Percentiles rank a stretch among this genome's conserved stretches.
Conservation (phyloP, 1,140 invertebrate genomes). For the Trichoplusia ni region DNA sequence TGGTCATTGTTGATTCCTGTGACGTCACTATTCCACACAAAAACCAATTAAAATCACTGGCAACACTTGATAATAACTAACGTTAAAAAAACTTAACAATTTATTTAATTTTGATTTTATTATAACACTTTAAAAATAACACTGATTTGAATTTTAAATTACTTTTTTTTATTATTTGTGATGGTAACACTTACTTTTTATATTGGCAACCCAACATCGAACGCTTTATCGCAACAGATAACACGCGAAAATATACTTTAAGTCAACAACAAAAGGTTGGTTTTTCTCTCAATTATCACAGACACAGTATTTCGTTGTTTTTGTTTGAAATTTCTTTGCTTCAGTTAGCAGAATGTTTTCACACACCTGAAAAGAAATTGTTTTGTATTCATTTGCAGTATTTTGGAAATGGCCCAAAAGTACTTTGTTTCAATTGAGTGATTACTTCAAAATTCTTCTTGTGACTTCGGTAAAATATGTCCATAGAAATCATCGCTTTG, state of each 20-base stretch:
- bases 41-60: constrained; percentile 32
- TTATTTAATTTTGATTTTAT: neutral
- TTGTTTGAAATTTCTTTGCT: constrained; percentile 8
- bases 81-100: neutral
- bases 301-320: constrained; percentile 59
- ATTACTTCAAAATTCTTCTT: neutral
- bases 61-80: constrained; percentile 3
- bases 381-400: constrained; percentile 5
- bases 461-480: neutral
- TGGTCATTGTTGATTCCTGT: constrained; percentile 76
- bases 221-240: constrained; percentile 63
- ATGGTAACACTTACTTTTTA: constrained; percentile 59
- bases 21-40: constrained; percentile 61
- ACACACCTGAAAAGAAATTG: constrained; percentile 19
- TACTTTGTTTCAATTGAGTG: constrained; percentile 6
- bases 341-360: constrained; percentile 11
- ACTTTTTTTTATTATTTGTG: no score
- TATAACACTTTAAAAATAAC: constrained; percentile 26
- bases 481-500: no score
- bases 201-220: constrained; percentile 63
- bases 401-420: constrained; percentile 4
- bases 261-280: constrained; percentile 40
- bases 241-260: constrained; percentile 58
- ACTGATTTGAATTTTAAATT: constrained; percentile 7
- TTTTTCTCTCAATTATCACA: constrained; percentile 68